These are phyloP conservation scores for Drosophila kokeensis DNA, from an alignment of 2,888 invertebrate genomes.

Conservation along the genomic window DNA sequence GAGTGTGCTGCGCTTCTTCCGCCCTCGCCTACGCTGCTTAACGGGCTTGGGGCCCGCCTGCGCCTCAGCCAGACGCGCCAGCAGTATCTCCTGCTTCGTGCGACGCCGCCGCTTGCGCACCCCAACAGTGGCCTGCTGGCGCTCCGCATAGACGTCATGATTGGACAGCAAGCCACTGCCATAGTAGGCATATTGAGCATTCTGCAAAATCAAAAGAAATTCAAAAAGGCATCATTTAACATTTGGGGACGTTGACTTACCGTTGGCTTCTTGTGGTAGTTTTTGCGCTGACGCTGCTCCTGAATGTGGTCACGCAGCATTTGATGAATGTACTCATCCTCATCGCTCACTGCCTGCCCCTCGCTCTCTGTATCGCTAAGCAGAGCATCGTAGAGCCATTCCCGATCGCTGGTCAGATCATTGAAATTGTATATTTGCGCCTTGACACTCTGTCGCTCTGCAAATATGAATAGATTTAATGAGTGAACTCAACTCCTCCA, in stretches of 20 bases:
- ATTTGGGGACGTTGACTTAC: constrained; percentile 84
- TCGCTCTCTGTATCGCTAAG: constrained; percentile 89
- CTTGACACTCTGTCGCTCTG: constrained; percentile 91
- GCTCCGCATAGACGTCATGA: constrained; percentile 94
- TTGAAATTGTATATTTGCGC: constrained; percentile 92
- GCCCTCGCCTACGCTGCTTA: constrained; percentile 67
- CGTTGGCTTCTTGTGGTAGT: constrained; percentile 91
- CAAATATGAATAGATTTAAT: constrained; percentile 9
- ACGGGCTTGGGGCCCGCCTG: constrained; percentile 70
- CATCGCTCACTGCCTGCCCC: constrained; percentile 87
- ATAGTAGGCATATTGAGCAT: constrained; percentile 95
- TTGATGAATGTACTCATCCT: constrained; percentile 89
- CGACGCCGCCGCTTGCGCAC: constrained; percentile 83
- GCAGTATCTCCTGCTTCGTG: constrained; percentile 82
- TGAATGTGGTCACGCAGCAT: constrained; percentile 91
- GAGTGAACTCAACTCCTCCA: background rate
- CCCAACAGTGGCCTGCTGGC: constrained; percentile 86
- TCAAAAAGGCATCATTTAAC: background rate
- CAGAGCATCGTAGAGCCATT: constrained; percentile 95
- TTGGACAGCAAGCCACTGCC: constrained; percentile 95
- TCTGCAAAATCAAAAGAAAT: constrained; percentile 85
- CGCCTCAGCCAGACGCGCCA: constrained; percentile 76
- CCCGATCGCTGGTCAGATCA: constrained; percentile 91
- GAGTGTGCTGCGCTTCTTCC: constrained; percentile 65
- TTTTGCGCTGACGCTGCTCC: constrained; percentile 90